Percentiles rank a stretch among this genome's conserved stretches.
Conservation (phyloP, 2,888 invertebrate genomes). For the Lysandra bellargus region DNA sequence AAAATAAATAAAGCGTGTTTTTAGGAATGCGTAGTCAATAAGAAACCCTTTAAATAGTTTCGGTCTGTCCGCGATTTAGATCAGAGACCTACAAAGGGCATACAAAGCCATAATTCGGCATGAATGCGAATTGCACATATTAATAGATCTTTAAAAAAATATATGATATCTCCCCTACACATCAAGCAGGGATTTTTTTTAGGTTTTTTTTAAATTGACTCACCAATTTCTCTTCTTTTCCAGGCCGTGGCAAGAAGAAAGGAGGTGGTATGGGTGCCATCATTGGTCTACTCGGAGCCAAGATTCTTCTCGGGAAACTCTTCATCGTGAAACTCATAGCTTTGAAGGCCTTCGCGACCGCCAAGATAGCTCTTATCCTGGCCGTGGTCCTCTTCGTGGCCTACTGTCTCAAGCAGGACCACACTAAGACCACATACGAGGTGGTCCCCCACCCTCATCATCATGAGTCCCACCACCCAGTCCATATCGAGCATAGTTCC, state of each 20-base stretch:
- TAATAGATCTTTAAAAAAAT: no score
- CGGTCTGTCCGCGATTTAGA: no score
- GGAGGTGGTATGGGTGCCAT: constrained; percentile 85
- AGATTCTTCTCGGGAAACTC: constrained; percentile 75
- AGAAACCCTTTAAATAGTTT: no score
- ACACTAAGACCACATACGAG: constrained; percentile 72
- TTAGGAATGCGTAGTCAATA: no score
- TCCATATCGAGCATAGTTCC: constrained; percentile 75
- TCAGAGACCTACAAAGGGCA: no score
- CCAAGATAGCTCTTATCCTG: constrained; percentile 89
- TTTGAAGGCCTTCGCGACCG: constrained; percentile 89
- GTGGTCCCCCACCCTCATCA: constrained; percentile 72
- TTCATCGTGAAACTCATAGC: constrained; percentile 90
- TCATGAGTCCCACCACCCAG: constrained; percentile 83
- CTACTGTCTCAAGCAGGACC: constrained; percentile 69
- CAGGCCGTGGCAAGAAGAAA: constrained; percentile 88
- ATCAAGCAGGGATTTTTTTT: no score
- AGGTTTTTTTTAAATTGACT: background rate
- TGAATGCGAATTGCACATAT: no score
- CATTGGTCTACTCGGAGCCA: constrained; percentile 81
- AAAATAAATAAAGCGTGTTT: no score
- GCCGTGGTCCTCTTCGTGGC: constrained; percentile 83
- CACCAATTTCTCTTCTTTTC: constrained; percentile 41
- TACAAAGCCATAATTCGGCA: no score
- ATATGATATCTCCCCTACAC: no score